Percentiles rank a stretch among this genome's conserved stretches.
phyloP scores from a whole-genome alignment of 2,888 invertebrate species.

The Phania funesta region DNA sequence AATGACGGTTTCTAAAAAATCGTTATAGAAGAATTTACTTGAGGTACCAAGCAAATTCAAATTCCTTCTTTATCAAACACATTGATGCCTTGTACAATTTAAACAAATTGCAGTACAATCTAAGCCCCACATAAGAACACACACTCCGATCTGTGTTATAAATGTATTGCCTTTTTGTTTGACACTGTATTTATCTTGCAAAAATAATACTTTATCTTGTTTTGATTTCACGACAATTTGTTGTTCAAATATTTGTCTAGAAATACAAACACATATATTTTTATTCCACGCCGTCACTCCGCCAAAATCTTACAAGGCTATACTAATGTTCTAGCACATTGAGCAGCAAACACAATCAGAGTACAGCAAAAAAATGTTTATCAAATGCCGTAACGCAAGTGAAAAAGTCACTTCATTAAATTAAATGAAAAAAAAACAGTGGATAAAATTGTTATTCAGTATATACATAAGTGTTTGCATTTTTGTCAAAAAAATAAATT shows the following conservation, averaged over 20 bases:
- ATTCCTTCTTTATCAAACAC: too few relatives aligned
- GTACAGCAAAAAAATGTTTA: neutral
- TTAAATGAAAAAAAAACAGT: too few relatives aligned
- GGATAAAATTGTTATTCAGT: too few relatives aligned
- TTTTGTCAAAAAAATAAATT: too few relatives aligned
- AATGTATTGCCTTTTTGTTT: neutral
- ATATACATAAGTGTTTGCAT: too few relatives aligned
- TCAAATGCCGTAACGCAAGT: neutral
- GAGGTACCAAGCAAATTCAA: too few relatives aligned
- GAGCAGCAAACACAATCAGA: neutral
- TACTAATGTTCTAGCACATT: slow-evolving; percentile 1
- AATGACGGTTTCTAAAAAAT: too few relatives aligned
- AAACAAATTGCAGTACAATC: too few relatives aligned
- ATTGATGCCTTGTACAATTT: too few relatives aligned
- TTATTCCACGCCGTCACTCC: neutral
- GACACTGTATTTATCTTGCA: slow-evolving; percentile 44
- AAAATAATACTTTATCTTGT: slow-evolving; percentile 51
- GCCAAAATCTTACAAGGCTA: neutral
- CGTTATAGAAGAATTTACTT: too few relatives aligned
- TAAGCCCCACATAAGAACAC: too few relatives aligned
- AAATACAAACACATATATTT: slow-evolving; percentile 23
- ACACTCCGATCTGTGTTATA: neutral
- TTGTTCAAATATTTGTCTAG: slow-evolving; percentile 50
- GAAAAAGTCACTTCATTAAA: too few relatives aligned
- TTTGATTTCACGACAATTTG: slow-evolving; percentile 61